Conservation (phyloP, 2,888 invertebrate species). For the Hydroisotoma schaefferi region DNA sequence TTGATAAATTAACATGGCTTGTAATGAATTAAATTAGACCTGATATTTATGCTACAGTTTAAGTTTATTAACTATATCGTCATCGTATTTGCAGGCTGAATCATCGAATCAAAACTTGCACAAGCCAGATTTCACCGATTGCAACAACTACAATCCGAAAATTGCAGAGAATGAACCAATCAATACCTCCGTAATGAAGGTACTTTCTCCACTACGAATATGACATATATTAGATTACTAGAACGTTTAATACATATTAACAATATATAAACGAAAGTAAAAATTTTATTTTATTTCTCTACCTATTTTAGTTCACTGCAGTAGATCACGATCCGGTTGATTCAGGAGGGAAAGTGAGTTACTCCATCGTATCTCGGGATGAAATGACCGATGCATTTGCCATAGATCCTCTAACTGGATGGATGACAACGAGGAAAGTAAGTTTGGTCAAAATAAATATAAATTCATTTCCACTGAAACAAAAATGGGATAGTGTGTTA, state of each 20-base stretch:
- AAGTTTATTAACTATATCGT: too few species aligned
- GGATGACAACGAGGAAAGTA: conserved; percentile 68
- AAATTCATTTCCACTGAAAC: not conserved
- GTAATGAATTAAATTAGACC: too few species aligned
- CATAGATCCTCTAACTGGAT: conserved; percentile 72
- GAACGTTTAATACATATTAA: too few species aligned
- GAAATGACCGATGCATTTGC: conserved; percentile 65
- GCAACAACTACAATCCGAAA: conserved; percentile 73
- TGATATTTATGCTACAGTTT: too few species aligned
- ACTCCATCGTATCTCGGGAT: conserved; percentile 75
- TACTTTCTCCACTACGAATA: conserved; percentile 53
- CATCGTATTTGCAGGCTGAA: conserved; percentile 5
- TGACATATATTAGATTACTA: too few species aligned
- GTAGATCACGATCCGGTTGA: conserved; percentile 70
- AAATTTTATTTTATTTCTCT: not conserved
- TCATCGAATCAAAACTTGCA: conserved; percentile 53
- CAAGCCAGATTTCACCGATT: conserved; percentile 82
- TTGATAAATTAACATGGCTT: too few species aligned
- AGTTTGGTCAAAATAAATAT: conserved; percentile 49
- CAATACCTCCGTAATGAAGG: conserved; percentile 71
- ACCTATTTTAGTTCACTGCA: conserved; percentile 62
- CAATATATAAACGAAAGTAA: not conserved
- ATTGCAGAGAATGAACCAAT: conserved; percentile 74
- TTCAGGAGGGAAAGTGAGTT: conserved; percentile 72
- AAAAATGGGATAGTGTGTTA: not conserved